A percentile compares a stretch with the other conserved stretches of the same genome.
Conservation (phyloP, 2,888 invertebrate species). For the Microdon myrmicae region DNA sequence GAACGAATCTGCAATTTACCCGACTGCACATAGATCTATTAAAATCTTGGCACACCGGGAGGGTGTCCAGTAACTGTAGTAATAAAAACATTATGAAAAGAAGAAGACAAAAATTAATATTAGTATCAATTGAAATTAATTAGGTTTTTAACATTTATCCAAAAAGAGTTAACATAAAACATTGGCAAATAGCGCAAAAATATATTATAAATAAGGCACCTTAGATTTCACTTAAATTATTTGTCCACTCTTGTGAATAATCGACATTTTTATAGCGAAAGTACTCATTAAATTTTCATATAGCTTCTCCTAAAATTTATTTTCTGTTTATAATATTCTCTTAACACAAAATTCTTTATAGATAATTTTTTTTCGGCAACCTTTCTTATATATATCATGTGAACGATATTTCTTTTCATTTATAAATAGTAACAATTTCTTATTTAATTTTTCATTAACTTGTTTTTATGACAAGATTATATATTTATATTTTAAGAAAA, state of each 20-base stretch:
- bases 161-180: slow-evolving; percentile 26
- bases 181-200: slow-evolving; percentile 46
- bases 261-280: slow-evolving; percentile 11
- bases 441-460: slow-evolving; percentile 12
- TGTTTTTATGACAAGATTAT: slow-evolving; percentile 18
- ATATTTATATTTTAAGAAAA: slow-evolving; percentile 19
- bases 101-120: slow-evolving; percentile 39
- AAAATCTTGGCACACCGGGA: slow-evolving; percentile 99
- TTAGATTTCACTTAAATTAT: slow-evolving; percentile 23
- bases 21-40: slow-evolving; percentile 96
- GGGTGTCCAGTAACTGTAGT: slow-evolving; percentile 99
- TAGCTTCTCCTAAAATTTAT: slow-evolving; percentile 4
- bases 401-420: neutral
- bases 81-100: slow-evolving; percentile 24
- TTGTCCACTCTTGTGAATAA: slow-evolving; percentile 17
- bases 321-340: slow-evolving; percentile 19
- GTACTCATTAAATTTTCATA: slow-evolving; percentile 17
- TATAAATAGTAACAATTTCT: slow-evolving; percentile 13
- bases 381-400: neutral
- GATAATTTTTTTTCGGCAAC: slow-evolving; percentile 13
- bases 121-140: slow-evolving; percentile 11
- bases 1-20: slow-evolving; percentile 98
- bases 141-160: slow-evolving; percentile 3
- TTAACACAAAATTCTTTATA: slow-evolving; percentile 11
- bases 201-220: slow-evolving; percentile 45